phyloP scores from a whole-genome alignment of 2,888 invertebrate genomes.

The Limnephilus lunatus region DNA sequence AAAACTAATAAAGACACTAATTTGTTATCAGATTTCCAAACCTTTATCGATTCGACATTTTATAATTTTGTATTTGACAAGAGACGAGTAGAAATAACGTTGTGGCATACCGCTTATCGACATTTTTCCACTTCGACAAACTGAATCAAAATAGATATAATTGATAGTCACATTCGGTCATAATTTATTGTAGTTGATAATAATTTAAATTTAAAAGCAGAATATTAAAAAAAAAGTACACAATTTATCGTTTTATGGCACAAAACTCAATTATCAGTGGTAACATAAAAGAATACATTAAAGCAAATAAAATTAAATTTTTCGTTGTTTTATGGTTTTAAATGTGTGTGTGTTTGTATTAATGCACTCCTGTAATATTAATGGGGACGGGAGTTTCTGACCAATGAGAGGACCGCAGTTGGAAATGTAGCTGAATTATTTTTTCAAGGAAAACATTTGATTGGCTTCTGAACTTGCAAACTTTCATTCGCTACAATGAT shows the following conservation, averaged over 20 bases:
- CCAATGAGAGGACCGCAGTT: conserved; percentile 8
- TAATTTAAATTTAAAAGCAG: background rate
- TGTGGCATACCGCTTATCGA: background rate
- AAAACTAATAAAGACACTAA: too few species aligned
- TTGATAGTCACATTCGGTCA: background rate
- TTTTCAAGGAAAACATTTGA: background rate
- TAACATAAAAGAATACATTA: conserved; percentile 53
- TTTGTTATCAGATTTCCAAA: too few species aligned
- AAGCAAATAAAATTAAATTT: conserved; percentile 43
- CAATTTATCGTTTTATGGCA: background rate
- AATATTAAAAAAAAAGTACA: background rate
- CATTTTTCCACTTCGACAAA: background rate
- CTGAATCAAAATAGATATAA: background rate
- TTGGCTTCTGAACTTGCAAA: background rate
- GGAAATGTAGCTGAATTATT: background rate
- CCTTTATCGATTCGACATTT: too few species aligned
- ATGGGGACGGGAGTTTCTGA: conserved; percentile 5
- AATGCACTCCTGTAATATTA: conserved; percentile 39
- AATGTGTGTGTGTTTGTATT: conserved; percentile 30
- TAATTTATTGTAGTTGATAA: background rate
- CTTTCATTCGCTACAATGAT: too few species aligned
- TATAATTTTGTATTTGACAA: background rate
- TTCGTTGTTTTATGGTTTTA: conserved; percentile 38
- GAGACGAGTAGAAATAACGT: background rate
- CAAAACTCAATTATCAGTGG: conserved; percentile 40